Conservation (phyloP, 2,113 vertebrate species). For the Centrocercus urophasianus region DNA sequence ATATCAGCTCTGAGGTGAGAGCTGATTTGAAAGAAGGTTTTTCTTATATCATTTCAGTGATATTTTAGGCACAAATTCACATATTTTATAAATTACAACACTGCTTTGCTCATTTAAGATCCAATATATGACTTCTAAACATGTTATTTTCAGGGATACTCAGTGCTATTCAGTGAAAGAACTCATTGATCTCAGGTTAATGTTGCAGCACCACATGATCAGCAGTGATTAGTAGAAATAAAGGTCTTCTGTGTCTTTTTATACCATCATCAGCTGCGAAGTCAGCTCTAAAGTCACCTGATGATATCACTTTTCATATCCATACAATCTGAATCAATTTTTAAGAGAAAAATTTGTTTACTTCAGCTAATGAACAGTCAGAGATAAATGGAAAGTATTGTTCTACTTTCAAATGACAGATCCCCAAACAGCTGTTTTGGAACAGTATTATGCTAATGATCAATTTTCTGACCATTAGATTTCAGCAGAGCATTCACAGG, state of each 20-base stretch:
- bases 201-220: not conserved
- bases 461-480: not conserved
- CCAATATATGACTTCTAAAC: not conserved
- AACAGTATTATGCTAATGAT: not conserved
- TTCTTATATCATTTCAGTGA: not conserved
- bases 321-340: not conserved
- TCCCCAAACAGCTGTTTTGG: not conserved
- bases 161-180: accelerated
- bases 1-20: not conserved
- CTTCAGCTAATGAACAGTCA: not conserved
- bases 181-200: not conserved
- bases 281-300: not conserved
- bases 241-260: not conserved
- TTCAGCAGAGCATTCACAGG: not conserved
- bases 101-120: not conserved
- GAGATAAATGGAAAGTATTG: not conserved
- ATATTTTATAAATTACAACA: not conserved
- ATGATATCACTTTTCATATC: not conserved
- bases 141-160: not conserved
- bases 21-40: not conserved
- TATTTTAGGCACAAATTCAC: not conserved
- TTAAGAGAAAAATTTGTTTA: not conserved
- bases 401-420: not conserved
- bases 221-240: not conserved
- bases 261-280: not conserved